These are phyloP conservation scores for Eulemur rufifrons DNA, from an alignment of 2,113 vertebrate genomes.

Conservation along the genomic window DNA sequence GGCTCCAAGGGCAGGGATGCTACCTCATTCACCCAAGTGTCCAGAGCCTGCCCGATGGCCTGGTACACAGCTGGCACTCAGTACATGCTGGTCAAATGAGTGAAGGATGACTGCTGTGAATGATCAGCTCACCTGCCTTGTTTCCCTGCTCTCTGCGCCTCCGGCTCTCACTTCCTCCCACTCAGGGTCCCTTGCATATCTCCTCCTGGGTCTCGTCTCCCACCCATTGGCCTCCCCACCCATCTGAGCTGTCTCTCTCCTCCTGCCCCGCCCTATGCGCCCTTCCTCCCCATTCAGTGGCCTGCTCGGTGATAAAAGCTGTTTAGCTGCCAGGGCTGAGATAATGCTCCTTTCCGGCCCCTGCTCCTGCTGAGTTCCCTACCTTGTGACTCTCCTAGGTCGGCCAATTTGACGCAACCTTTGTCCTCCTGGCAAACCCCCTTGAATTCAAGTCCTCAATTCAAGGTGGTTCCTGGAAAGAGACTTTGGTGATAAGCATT, in stretches of 20 bases:
- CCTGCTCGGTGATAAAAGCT: neutral
- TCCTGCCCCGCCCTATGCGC: accelerated
- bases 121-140: neutral
- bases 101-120: neutral
- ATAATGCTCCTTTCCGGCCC: neutral
- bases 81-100: neutral
- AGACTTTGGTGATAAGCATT: neutral
- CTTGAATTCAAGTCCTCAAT: neutral
- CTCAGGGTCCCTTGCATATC: neutral
- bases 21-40: too few species aligned
- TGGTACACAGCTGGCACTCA: neutral
- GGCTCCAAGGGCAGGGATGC: neutral
- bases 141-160: neutral
- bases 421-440: neutral
- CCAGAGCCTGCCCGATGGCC: neutral
- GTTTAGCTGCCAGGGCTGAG: neutral
- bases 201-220: neutral
- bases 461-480: neutral
- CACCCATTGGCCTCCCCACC: neutral
- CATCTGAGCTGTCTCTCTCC: neutral
- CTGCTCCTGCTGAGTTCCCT: neutral
- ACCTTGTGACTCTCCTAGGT: neutral
- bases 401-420: neutral
- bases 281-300: neutral
- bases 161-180: neutral